Evolutionary conservation across 2,797 vertebrate genomes (phyloP).

Genomic region (Tamandua tetradactyla): DNA sequence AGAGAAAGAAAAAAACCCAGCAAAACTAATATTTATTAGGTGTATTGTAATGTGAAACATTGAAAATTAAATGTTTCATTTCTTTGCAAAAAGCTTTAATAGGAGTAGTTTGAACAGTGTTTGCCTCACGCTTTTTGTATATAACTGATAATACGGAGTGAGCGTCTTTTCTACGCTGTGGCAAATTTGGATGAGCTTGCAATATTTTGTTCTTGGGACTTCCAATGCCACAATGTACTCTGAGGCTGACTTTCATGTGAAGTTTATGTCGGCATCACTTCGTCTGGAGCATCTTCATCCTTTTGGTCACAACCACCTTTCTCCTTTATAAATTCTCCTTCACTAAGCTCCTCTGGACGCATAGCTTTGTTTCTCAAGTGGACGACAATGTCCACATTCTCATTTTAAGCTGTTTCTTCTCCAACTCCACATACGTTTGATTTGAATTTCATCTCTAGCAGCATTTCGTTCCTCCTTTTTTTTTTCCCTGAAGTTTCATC

Average conservation of each 20-base stretch:
- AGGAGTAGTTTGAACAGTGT: background rate
- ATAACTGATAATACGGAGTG: background rate
- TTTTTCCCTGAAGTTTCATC: background rate
- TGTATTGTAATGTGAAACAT: background rate
- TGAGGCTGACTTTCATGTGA: background rate
- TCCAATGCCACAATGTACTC: background rate
- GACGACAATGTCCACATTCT: background rate
- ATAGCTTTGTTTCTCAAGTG: background rate
- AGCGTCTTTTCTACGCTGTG: background rate
- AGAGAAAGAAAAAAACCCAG: background rate
- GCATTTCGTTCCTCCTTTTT: background rate
- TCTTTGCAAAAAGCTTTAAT: background rate
- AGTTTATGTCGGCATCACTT: background rate
- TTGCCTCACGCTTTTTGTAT: background rate
- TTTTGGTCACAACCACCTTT: background rate
- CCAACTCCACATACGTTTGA: background rate
- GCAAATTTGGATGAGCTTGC: background rate
- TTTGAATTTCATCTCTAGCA: background rate
- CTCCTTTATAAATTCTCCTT: background rate
- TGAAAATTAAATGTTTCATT: constrained; percentile 6
- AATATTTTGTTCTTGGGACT: background rate
- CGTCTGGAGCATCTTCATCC: background rate
- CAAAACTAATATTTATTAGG: background rate
- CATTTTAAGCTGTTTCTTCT: background rate
- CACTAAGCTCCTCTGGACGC: background rate